Base-by-base conservation (phyloP, 1,140 invertebrate species). In the Trialeurodes vaporariorum region DNA sequence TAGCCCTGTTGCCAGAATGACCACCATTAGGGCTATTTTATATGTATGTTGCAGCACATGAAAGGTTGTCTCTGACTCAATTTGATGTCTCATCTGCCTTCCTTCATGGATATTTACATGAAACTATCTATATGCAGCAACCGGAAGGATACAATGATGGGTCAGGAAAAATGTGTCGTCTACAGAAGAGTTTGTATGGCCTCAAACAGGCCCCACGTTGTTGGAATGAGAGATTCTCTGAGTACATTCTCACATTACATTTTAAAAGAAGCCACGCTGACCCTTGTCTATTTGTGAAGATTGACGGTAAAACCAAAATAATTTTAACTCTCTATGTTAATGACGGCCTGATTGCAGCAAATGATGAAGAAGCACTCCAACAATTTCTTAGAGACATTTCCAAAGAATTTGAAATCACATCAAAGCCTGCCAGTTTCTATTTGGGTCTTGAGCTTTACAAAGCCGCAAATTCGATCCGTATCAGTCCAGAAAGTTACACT, bases 51-150 rank as follows among this genome's bases (percentile, higher is more conserved):
- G 71, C 72, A 59, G 74, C 74, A 0, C 59, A 67, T 23, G 9
- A 73, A 24, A 69, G 73, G 5, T 59, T 74, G 24, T 59, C 63
- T 0, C 67, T 78, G 9, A 64, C 40, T 9, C 73, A 76, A 59
- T 72, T 78, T 49, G 77, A 79, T 65, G 72, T 79, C 0, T 75
- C 73, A 69, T 77, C 76, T n/a, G 78, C 79, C 21, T 81, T 78
- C 70, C 67, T 81, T 21, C 71, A 80, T 73, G 79, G 76, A 22
- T 68, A 77, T 22, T 60, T 80, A 25, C 67, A 76, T 34, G 79
- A 80, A 70, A 71, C 71, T 21, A 75, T 81, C 25, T 80, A 73
- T 68, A 80, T 81, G 75, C 26, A 71, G 66, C 72, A 75, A 67
- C 78, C 80, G 60, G 59, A 76, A 58, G 75, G 73, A 25, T 77